Evolutionary conservation across 2,113 vertebrate genomes (phyloP).

Genomic region (Nesogale talazaci): DNA sequence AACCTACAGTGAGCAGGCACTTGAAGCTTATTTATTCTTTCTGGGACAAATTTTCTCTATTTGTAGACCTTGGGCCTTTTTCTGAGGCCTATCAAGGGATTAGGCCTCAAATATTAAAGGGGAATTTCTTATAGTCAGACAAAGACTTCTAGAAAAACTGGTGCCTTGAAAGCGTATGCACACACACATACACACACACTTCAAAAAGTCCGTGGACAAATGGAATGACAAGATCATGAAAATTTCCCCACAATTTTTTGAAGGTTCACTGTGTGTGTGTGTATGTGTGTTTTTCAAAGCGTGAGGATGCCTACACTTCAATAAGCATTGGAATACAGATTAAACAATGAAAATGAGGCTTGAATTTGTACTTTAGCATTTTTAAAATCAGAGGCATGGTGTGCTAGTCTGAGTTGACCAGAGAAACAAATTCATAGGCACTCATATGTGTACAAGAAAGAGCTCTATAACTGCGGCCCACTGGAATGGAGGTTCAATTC

Average conservation of each 20-base stretch:
- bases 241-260: too few relatives aligned
- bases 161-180: neutral
- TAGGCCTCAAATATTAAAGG: neutral
- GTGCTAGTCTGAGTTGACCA: too few relatives aligned
- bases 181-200: neutral
- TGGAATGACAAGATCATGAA: too few relatives aligned
- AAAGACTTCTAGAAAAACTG: slow-evolving; percentile 6
- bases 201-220: too few relatives aligned
- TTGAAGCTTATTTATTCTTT: neutral
- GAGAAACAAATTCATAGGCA: too few relatives aligned
- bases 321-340: neutral
- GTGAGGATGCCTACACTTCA: neutral
- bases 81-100: neutral
- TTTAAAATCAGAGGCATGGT: too few relatives aligned
- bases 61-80: slow-evolving; percentile 4
- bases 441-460: too few relatives aligned
- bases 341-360: neutral
- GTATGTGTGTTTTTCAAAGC: neutral
- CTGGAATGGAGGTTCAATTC: too few relatives aligned
- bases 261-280: neutral
- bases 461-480: too few relatives aligned
- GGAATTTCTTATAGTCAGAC: neutral
- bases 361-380: too few relatives aligned
- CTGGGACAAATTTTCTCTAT: slow-evolving; percentile 5
- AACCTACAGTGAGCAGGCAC: neutral